Percentiles rank a stretch among this genome's conserved stretches.
Evolutionary conservation across 2,888 invertebrate genomes (phyloP).

Genomic region (Pecten maximus): DNA sequence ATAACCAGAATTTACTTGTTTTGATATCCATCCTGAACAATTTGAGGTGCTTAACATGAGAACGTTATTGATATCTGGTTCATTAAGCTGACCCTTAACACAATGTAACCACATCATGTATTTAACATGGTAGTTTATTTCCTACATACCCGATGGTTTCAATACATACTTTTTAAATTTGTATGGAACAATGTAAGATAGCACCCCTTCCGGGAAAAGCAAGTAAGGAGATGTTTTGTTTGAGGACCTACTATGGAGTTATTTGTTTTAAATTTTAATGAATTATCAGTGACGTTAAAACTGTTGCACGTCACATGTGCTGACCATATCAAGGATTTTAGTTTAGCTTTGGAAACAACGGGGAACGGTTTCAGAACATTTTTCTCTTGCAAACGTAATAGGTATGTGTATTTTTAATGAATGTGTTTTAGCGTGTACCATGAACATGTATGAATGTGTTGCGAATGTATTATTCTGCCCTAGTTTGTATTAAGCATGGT

Average conservation of each 20-base stretch:
- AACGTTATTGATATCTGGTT: too few relatives aligned
- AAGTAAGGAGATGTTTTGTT: background rate
- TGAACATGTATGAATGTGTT: too few relatives aligned
- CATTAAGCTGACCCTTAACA: too few relatives aligned
- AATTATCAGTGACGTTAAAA: background rate
- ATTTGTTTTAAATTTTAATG: background rate
- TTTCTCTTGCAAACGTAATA: background rate
- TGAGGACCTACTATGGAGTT: background rate
- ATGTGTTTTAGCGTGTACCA: too few relatives aligned
- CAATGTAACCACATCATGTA: too few relatives aligned
- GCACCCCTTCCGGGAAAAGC: background rate
- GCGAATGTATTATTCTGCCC: too few relatives aligned
- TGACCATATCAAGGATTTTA: background rate
- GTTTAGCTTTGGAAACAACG: background rate
- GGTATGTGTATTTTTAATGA: too few relatives aligned
- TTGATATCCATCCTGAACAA: too few relatives aligned
- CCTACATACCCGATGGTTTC: background rate
- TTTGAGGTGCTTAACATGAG: too few relatives aligned
- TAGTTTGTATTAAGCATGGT: too few relatives aligned
- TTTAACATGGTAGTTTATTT: too few relatives aligned
- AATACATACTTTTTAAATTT: background rate
- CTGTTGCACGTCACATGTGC: background rate
- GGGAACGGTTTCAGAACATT: background rate
- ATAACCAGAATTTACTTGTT: too few relatives aligned
- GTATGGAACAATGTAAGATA: background rate